phyloP scores from a whole-genome alignment of 2,113 vertebrate species.

The Pelmatolapia mariae region DNA sequence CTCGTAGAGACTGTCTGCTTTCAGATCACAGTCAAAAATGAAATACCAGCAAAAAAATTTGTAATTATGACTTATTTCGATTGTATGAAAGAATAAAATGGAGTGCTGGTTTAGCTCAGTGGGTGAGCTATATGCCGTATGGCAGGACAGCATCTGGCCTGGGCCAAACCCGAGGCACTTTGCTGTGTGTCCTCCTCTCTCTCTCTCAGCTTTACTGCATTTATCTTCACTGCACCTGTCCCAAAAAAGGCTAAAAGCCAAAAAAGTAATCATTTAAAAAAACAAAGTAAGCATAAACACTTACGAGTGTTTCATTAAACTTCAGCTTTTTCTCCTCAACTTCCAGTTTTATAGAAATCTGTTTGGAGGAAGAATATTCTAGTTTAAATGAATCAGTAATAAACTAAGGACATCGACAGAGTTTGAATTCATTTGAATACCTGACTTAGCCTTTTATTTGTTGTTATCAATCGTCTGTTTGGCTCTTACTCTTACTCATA shows the following conservation, averaged over 20 bases:
- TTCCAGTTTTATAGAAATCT: background rate
- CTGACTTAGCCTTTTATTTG: background rate
- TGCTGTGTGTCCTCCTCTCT: background rate
- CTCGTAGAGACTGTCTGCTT: too few relatives aligned
- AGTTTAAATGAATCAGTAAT: background rate
- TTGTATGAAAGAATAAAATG: background rate
- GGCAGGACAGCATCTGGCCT: background rate
- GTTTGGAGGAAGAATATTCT: background rate
- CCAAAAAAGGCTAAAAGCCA: background rate
- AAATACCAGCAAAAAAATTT: background rate
- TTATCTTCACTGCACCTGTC: background rate
- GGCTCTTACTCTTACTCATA: rapidly evolving
- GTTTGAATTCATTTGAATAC: background rate
- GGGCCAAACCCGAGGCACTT: background rate
- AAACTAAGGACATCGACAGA: background rate
- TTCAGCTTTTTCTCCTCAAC: background rate
- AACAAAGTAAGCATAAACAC: background rate
- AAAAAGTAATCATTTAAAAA: background rate
- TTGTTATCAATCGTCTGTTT: background rate
- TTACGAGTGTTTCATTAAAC: background rate
- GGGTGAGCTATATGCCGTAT: background rate
- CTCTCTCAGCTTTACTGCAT: background rate
- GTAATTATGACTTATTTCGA: background rate
- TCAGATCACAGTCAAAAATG: too few relatives aligned
- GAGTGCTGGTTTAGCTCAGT: background rate